Evolutionary conservation across 2,888 invertebrate species (phyloP), one percentile per base, ranked within the genome.

Genomic region (Chaetogeoica ovagalla): DNA sequence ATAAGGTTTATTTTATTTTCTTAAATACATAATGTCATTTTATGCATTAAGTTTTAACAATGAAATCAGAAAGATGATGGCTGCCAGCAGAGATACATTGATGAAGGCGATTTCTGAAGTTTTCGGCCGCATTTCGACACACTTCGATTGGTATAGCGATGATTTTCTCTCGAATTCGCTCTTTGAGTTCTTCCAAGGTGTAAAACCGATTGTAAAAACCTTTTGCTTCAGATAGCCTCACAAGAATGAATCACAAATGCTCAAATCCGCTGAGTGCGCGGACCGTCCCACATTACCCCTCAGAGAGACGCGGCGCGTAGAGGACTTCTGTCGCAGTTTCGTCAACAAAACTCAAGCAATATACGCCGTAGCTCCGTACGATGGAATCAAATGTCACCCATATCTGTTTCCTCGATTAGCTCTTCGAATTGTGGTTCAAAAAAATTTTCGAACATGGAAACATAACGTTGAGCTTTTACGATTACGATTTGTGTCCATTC

Each of bases 351-450:
- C 60, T 60, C 60, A 13, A 60, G 60, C 23, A 60, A 21, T 60
- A 60, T 13, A n/a, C 9, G 65, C 19, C 19, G 3, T 65, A 65
- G 65, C 37, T 39, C 17, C 17, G 9, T 65, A 19, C 7, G 3
- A 19, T 65, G 39, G 19, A 65, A 65, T 19, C 65, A 37, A 9
- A 37, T 65, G 39, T 6, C 7, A 39, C 30, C 62, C 30, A 62
- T 6, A 21, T 21, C 62, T 62, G 62, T 62, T 62, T 62, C 62
- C 21, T 30, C 63, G 37, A 4, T 63, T 63, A 63, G 6, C 6
- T 63, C 30, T 63, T 63, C 37, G 1, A 63, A 63, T 63, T 63
- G 63, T 37, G 63, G 63, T 63, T 63, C 63, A 63, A 63, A 63
- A 63, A 4, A 63, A 30, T 63, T 7, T 37, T 63, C 63, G 6